These are phyloP conservation scores for Eurytoma californica DNA, from an alignment of 2,888 invertebrate genomes.

Conservation along the genomic window DNA sequence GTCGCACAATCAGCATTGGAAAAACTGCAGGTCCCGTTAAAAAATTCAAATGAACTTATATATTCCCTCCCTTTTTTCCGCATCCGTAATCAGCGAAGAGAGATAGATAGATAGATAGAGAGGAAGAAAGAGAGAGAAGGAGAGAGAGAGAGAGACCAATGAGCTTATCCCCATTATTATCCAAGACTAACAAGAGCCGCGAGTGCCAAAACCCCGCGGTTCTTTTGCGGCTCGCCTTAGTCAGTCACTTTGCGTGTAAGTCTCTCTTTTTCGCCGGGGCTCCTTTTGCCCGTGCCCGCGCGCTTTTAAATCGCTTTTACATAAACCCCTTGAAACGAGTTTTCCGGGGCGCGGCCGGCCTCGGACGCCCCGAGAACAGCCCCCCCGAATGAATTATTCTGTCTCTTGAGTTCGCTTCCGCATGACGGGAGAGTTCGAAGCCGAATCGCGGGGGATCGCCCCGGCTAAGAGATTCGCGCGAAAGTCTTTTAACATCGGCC, in stretches of 20 bases:
- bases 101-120: too few species aligned
- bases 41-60: too few species aligned
- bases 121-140: not conserved
- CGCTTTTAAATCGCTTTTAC: conserved; percentile 8
- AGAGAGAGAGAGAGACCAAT: not conserved
- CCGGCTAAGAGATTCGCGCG: too few species aligned
- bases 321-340: conserved; percentile 21
- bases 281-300: not conserved
- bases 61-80: too few species aligned
- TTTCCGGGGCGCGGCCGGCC: not conserved
- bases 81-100: too few species aligned
- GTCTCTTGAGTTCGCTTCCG: not conserved
- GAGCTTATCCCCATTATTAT: not conserved
- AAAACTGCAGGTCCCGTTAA: too few species aligned
- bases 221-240: not conserved
- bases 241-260: not conserved
- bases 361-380: not conserved
- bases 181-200: not conserved
- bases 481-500: too few species aligned
- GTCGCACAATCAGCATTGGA: too few species aligned
- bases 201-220: not conserved
- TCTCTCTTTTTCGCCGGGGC: not conserved
- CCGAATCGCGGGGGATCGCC: too few species aligned
- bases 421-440: too few species aligned
- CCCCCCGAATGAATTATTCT: conserved; percentile 21